Conservation (phyloP, 2,113 vertebrate species). For the Carettochelys insculpta region DNA sequence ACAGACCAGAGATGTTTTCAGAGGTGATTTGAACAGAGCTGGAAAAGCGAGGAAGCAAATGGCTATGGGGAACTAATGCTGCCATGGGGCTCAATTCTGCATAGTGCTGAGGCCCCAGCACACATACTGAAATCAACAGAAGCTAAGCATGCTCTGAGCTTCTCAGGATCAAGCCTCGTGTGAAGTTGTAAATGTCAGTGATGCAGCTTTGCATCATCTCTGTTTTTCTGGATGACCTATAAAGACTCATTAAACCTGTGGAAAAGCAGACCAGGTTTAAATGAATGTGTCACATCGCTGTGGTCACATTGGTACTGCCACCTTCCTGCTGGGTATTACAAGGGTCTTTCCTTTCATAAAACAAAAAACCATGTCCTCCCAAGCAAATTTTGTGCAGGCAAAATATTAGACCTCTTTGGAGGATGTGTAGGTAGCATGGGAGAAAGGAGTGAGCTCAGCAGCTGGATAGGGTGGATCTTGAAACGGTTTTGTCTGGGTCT, state of each 20-base stretch:
- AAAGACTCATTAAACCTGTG: neutral
- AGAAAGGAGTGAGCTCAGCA: neutral
- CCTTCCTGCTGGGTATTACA: neutral
- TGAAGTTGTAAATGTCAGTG: rapidly evolving
- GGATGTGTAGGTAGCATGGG: neutral
- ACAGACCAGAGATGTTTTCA: neutral
- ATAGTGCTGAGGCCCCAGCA: neutral
- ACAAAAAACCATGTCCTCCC: neutral
- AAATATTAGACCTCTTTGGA: neutral
- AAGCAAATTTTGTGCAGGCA: neutral
- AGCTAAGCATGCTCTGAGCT: neutral
- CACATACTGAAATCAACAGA: rapidly evolving
- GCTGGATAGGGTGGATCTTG: neutral
- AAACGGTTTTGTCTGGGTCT: neutral
- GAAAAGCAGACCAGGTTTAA: neutral
- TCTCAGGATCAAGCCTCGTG: neutral
- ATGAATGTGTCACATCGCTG: neutral
- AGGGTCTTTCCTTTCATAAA: neutral
- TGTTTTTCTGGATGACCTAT: rapidly evolving
- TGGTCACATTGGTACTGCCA: neutral
- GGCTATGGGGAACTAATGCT: neutral
- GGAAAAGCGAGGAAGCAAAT: neutral
- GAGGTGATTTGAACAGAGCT: neutral
- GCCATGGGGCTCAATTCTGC: rapidly evolving
- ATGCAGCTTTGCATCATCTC: neutral